Percentiles rank a stretch among this genome's conserved stretches.
phyloP scores from a whole-genome alignment of 2,113 vertebrate species.

The Corythoichthys intestinalis region DNA sequence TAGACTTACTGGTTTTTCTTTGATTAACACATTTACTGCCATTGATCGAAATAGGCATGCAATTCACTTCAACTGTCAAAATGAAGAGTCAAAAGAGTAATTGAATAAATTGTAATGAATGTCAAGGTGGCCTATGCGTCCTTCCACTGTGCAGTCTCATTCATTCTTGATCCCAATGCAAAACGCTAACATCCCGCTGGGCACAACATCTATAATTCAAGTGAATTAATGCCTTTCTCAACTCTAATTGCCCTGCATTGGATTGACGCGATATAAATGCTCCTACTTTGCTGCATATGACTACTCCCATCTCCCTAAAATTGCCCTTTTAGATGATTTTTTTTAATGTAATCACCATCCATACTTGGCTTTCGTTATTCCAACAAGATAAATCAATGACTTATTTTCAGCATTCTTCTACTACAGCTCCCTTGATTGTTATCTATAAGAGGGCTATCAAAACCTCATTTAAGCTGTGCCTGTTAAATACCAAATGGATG shows the following conservation, averaged over 20 bases:
- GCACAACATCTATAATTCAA: neutral
- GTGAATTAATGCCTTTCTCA: neutral
- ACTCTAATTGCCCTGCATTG: neutral
- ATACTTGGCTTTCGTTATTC: neutral
- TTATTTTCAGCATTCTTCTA: neutral
- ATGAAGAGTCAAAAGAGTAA: too few relatives aligned
- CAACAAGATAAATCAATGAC: neutral
- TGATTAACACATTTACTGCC: too few relatives aligned
- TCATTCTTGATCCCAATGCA: neutral
- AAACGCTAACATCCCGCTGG: neutral
- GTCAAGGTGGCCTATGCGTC: too few relatives aligned
- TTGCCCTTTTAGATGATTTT: neutral
- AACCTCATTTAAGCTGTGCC: neutral
- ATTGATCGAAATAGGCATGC: too few relatives aligned
- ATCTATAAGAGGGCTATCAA: neutral
- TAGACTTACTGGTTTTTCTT: too few relatives aligned
- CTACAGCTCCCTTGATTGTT: slow-evolving; percentile 6
- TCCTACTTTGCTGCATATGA: neutral
- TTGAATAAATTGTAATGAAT: too few relatives aligned
- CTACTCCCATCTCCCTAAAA: neutral
- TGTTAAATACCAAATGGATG: slow-evolving; percentile 2
- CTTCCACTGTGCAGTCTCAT: neutral
- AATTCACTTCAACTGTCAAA: too few relatives aligned
- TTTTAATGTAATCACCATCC: neutral
- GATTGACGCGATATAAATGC: neutral